Percentiles rank a stretch among this genome's conserved stretches.
phyloP scores from a whole-genome alignment of 2,797 vertebrate genomes.

The Gymnodraco acuticeps region DNA sequence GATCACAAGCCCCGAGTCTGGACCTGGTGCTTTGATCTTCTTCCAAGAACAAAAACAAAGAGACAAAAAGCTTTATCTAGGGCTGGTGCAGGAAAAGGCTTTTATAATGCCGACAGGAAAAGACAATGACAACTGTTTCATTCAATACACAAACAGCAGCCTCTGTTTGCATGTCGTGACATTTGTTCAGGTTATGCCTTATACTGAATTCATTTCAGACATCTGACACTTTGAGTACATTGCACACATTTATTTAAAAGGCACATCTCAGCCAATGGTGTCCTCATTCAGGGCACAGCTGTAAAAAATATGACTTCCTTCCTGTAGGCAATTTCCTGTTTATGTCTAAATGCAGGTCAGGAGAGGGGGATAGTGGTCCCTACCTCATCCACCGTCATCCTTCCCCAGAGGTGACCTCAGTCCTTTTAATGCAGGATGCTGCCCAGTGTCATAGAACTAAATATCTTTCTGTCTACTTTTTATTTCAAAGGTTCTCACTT shows the following conservation, averaged over 20 bases:
- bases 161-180: background rate
- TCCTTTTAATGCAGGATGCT: slow-evolving; percentile 46
- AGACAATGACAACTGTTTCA: slow-evolving; percentile 44
- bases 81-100: slow-evolving; percentile 56
- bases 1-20: slow-evolving; percentile 58
- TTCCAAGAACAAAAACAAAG: slow-evolving; percentile 75
- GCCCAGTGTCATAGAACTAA: slow-evolving; percentile 16
- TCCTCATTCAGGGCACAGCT: slow-evolving; percentile 58
- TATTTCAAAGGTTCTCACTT: background rate
- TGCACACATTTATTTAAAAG: slow-evolving; percentile 32
- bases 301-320: slow-evolving; percentile 82
- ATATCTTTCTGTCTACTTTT: background rate
- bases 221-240: slow-evolving; percentile 19
- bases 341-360: slow-evolving; percentile 80
- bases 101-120: slow-evolving; percentile 62
- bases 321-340: slow-evolving; percentile 83
- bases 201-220: slow-evolving; percentile 6
- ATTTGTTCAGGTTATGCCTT: slow-evolving; percentile 14
- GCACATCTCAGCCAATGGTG: slow-evolving; percentile 23
- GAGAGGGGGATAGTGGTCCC: slow-evolving; percentile 65
- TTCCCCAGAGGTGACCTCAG: slow-evolving; percentile 57
- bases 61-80: slow-evolving; percentile 66
- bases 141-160: slow-evolving; percentile 31
- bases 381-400: slow-evolving; percentile 48
- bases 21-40: slow-evolving; percentile 69